Percentiles rank a stretch among this genome's conserved stretches.
Conservation (phyloP, 2,113 vertebrate species). For the Trichechus manatus region DNA sequence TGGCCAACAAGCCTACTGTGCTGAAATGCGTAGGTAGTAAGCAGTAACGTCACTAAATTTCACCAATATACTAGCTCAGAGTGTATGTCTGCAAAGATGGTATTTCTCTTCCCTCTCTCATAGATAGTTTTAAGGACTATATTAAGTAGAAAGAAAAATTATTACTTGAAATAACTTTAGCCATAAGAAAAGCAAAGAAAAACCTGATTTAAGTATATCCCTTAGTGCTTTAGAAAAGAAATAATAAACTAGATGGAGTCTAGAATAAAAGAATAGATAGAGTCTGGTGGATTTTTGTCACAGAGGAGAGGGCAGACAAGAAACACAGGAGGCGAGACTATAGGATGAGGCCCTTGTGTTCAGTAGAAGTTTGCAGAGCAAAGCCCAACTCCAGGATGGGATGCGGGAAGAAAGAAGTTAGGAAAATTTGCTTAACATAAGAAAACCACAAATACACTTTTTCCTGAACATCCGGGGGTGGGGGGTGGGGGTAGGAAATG, state of each 20-base stretch:
- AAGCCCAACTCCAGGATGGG: not conserved
- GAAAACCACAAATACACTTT: slow-evolving; percentile 24
- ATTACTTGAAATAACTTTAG: slow-evolving; percentile 38
- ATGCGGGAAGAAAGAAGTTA: not conserved
- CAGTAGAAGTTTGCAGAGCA: not conserved
- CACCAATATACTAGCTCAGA: not conserved
- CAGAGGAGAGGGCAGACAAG: not conserved
- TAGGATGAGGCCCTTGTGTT: not conserved
- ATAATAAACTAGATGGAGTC: not conserved
- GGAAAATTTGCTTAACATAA: slow-evolving; percentile 39
- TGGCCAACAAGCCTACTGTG: not conserved
- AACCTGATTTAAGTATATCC: slow-evolving; percentile 19
- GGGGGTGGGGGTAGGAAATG: not conserved
- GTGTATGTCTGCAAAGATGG: not conserved
- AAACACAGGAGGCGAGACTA: not conserved
- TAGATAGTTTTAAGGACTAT: not conserved
- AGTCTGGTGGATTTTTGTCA: not conserved
- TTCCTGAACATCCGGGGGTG: not conserved
- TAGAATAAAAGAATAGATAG: slow-evolving; percentile 2
- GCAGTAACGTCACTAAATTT: not conserved
- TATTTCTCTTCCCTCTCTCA: not conserved
- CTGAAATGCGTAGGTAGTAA: not conserved
- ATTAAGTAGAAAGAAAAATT: slow-evolving; percentile 22
- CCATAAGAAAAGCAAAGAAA: slow-evolving; percentile 17
- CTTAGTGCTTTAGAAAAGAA: slow-evolving; percentile 37